Percentiles rank a stretch among this genome's conserved stretches.
Evolutionary conservation across 2,888 invertebrate species (phyloP).

Genomic region (Eilema griseolum): DNA sequence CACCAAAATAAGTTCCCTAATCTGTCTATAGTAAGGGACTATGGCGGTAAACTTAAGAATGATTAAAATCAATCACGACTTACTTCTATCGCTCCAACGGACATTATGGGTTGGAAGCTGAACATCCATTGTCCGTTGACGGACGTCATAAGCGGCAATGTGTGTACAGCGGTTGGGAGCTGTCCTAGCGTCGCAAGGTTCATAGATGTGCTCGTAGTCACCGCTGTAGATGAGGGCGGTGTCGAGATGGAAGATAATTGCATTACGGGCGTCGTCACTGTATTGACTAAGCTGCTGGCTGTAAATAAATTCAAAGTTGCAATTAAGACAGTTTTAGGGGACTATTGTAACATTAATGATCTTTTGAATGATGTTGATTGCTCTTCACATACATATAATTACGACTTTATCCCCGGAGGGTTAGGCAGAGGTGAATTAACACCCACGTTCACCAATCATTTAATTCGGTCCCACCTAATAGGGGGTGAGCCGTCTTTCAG

Average conservation of each 20-base stretch:
- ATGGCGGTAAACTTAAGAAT: too few relatives aligned
- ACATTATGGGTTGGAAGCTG: conserved; percentile 81
- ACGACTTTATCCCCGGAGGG: too few relatives aligned
- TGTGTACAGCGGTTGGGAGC: conserved; percentile 71
- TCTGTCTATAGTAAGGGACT: too few relatives aligned
- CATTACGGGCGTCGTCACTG: conserved; percentile 60
- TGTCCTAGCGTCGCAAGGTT: conserved; percentile 51
- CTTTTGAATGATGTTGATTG: neutral
- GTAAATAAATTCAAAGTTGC: conserved; percentile 16
- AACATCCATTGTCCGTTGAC: conserved; percentile 84
- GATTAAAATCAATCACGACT: conserved; percentile 40
- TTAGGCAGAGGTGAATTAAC: too few relatives aligned
- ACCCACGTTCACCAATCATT: too few relatives aligned
- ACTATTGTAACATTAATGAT: neutral
- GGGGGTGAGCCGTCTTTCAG: too few relatives aligned
- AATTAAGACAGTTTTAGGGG: neutral
- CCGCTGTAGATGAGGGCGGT: conserved; percentile 31
- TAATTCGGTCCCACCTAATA: too few relatives aligned
- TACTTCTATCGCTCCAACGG: conserved; percentile 76
- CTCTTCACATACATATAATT: too few relatives aligned
- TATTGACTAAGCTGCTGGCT: conserved; percentile 65
- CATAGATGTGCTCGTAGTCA: conserved; percentile 25
- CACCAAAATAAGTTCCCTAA: too few relatives aligned
- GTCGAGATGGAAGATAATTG: conserved; percentile 46
- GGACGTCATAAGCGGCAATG: conserved; percentile 78